These are phyloP conservation scores for Aplysina aerophoba DNA, from an alignment of 37 sponge, comb jelly and placozoan species.

Conservation along the genomic window DNA sequence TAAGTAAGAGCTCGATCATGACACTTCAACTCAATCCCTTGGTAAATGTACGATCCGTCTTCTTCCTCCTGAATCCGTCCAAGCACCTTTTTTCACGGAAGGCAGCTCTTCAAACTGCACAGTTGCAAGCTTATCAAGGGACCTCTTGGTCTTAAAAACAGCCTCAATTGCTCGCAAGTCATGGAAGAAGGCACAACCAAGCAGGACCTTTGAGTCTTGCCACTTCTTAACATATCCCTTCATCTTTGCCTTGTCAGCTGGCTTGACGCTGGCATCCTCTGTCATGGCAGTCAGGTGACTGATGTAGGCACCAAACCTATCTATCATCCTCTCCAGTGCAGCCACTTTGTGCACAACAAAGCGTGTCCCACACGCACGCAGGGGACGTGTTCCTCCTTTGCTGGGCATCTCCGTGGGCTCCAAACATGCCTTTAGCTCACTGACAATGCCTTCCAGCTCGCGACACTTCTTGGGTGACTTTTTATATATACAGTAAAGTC, in stretches of 20 bases:
- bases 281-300: constrained; percentile 37
- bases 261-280: constrained; percentile 24
- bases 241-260: constrained; percentile 48
- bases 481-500: constrained; percentile 46
- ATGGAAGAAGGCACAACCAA: constrained; percentile 54
- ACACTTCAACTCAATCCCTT: constrained; percentile 36
- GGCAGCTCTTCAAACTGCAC: constrained; percentile 47
- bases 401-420: constrained; percentile 44
- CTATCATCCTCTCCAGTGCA: constrained; percentile 47
- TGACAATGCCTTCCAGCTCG: constrained; percentile 39
- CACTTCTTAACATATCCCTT: constrained; percentile 52
- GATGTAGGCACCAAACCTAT: constrained; percentile 49
- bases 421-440: constrained; percentile 40
- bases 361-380: constrained; percentile 53
- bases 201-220: constrained; percentile 23
- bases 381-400: constrained; percentile 36
- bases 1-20: constrained; percentile 14
- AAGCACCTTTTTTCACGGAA: constrained; percentile 62
- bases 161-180: constrained; percentile 65
- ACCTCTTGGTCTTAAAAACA: constrained; percentile 41
- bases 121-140: constrained; percentile 46
- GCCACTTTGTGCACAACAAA: constrained; percentile 69
- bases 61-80: not conserved
- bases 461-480: constrained; percentile 57
- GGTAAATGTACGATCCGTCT: constrained; percentile 13